Evolutionary conservation across 2,797 vertebrate genomes (phyloP).

Genomic region (Coluber constrictor): DNA sequence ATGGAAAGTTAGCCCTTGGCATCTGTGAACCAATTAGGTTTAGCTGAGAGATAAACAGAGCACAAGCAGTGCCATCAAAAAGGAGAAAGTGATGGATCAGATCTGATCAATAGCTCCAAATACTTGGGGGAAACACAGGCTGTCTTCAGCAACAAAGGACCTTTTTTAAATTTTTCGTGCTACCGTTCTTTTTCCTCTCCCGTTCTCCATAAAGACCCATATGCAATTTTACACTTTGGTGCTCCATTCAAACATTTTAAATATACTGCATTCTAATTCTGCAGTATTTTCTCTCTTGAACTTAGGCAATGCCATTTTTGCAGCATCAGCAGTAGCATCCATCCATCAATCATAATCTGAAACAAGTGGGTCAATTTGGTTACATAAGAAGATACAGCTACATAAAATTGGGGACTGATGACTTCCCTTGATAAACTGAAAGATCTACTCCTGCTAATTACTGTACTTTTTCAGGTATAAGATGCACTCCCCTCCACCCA

Average conservation of each 20-base stretch:
- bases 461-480: too few species aligned
- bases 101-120: background rate
- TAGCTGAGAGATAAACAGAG: background rate
- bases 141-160: background rate
- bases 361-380: background rate
- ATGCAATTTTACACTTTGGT: background rate
- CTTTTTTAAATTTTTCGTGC: background rate
- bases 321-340: background rate
- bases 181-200: background rate
- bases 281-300: background rate
- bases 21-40: background rate
- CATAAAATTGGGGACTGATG: background rate
- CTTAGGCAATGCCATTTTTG: background rate
- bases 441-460: background rate
- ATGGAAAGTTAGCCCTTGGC: background rate
- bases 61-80: background rate
- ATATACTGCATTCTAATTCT: background rate
- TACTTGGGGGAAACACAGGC: background rate
- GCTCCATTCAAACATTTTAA: background rate
- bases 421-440: background rate
- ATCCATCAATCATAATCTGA: background rate
- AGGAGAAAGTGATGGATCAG: background rate
- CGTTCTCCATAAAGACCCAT: background rate
- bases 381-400: background rate
- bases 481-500: too few species aligned